phyloP scores from a whole-genome alignment of 2,888 invertebrate genomes.

The Cryptophagus acutangulus region DNA sequence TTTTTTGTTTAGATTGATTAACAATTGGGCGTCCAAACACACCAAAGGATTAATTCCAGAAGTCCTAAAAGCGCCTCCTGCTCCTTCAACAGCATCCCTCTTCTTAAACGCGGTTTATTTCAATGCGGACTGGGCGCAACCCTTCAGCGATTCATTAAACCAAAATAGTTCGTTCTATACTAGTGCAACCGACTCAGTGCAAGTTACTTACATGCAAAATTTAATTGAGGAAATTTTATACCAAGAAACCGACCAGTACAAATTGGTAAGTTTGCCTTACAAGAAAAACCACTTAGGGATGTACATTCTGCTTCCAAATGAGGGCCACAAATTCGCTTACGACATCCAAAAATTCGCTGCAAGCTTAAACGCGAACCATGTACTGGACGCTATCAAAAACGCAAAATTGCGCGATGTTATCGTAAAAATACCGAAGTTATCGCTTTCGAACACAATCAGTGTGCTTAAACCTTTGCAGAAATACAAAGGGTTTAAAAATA shows the following conservation, averaged over 20 bases:
- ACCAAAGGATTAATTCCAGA: slow-evolving; percentile 44
- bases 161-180: slow-evolving; percentile 35
- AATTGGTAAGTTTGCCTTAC: slow-evolving; percentile 48
- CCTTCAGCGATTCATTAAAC: slow-evolving; percentile 45
- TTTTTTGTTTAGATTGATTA: slow-evolving; percentile 31
- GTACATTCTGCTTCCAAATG: slow-evolving; percentile 48
- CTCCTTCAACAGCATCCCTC: slow-evolving; percentile 39
- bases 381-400: slow-evolving; percentile 29
- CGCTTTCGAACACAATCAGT: slow-evolving; percentile 35
- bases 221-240: slow-evolving; percentile 40
- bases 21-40: slow-evolving; percentile 39
- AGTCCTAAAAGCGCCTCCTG: slow-evolving; percentile 39
- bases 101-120: slow-evolving; percentile 50
- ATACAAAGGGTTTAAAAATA: slow-evolving; percentile 29
- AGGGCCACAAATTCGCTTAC: slow-evolving; percentile 31
- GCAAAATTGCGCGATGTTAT: slow-evolving; percentile 31
- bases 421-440: slow-evolving; percentile 41
- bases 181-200: slow-evolving; percentile 23
- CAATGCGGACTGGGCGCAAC: slow-evolving; percentile 47
- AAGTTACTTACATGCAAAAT: slow-evolving; percentile 39
- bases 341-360: slow-evolving; percentile 36
- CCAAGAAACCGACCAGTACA: slow-evolving; percentile 40
- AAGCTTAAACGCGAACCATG: slow-evolving; percentile 29
- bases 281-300: slow-evolving; percentile 45
- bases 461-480: slow-evolving; percentile 38